Evolutionary conservation across 2,888 invertebrate species (phyloP).

Genomic region (Drosophila neonasuta): DNA sequence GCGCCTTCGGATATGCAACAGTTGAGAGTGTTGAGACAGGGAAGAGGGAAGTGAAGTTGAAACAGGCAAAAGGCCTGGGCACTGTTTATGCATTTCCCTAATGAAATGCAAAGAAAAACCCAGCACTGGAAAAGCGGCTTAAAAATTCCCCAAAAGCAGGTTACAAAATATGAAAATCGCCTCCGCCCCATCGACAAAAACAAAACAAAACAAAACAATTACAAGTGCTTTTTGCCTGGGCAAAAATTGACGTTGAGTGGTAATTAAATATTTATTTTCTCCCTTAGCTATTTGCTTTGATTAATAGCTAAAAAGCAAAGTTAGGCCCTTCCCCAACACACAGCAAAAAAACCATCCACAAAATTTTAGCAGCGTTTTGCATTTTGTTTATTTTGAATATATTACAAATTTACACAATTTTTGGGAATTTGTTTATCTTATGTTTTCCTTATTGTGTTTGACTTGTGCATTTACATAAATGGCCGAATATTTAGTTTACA

Average conservation of each 20-base stretch:
- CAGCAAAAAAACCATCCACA: background rate
- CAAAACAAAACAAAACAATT: constrained; percentile 45
- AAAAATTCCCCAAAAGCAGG: constrained; percentile 29
- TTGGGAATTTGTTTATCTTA: constrained; percentile 40
- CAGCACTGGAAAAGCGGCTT: constrained; percentile 30
- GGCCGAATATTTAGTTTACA: constrained; percentile 9
- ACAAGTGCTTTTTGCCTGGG: constrained; percentile 32
- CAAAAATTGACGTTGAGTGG: constrained; percentile 49
- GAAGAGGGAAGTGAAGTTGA: background rate
- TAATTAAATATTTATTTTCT: constrained; percentile 69
- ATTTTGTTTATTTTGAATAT: constrained; percentile 49
- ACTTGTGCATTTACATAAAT: constrained; percentile 20
- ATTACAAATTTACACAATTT: constrained; percentile 30
- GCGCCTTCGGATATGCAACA: constrained; percentile 37
- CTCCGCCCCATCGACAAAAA: background rate
- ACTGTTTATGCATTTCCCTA: constrained; percentile 63
- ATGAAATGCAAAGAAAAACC: constrained; percentile 67
- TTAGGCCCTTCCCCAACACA: background rate
- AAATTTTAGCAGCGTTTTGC: background rate
- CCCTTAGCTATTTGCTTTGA: constrained; percentile 63
- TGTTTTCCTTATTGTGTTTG: constrained; percentile 31
- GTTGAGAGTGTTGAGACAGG: constrained; percentile 3
- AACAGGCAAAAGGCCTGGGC: background rate
- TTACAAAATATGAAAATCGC: constrained; percentile 25
- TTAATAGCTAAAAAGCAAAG: constrained; percentile 57